Base-by-base conservation (phyloP, 2,888 invertebrate species). In the Aplocera efformata region DNA sequence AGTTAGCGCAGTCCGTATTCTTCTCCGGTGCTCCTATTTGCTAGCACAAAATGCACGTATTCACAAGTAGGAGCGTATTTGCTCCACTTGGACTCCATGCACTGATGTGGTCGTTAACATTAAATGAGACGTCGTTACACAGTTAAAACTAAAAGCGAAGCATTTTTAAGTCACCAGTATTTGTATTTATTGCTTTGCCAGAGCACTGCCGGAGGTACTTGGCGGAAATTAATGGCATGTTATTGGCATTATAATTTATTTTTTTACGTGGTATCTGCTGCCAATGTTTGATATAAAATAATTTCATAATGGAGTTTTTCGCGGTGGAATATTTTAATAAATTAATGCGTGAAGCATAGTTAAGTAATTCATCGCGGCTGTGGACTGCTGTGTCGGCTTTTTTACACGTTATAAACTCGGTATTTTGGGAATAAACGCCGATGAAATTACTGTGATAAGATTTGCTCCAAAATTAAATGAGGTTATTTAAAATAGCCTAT, bases 381-480 rank as follows among this genome's bases (percentile, higher is more conserved):
- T 52, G 57, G 57, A 61, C 59, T 60, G n/a, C 33, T 21, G 21
- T 26, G 61, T 58, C 57, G 56, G 49, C 57, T 50, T 61, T 69
- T n/a, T 64, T 56, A 58, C 59, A 62, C 58, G 58, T 62, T 66
- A 62, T 64, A 56, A 66, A 63, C 60, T 61, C 50, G 60, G 55
- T 61, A 68, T 72, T 71, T 67, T 63, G 56, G 58, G 53, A 64
- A 72, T 64, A 69, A 65, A 63, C 63, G 60, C 60, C 60, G 77
- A 75, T 77, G 67, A 67, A 69, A 73, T 66, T 63, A 63, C 60
- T 42, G 49, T 54, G 78, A 77, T 78, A 75, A 53, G 62, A 62
- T 38, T 37, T 55, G 54, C 48, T 57, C 57, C 56, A 58, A 67
- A 68, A 67, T 60, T 54, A 59, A 58, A 26, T 22, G 9, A 25